phyloP scores from a whole-genome alignment of 2,888 invertebrate genomes.

The Drosophila buzzatii region DNA sequence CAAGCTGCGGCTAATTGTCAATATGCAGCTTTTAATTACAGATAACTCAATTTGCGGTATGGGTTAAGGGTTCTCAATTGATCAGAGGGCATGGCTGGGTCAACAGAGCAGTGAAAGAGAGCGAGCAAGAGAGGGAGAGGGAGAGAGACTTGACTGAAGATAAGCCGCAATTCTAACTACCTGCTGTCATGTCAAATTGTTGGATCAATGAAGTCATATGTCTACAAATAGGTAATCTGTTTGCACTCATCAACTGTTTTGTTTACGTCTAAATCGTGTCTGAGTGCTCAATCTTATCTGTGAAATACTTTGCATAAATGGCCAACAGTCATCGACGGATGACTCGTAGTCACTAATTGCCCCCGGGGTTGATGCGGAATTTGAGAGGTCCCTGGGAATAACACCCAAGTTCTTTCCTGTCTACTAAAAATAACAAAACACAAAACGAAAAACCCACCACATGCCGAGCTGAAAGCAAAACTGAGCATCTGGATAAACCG shows the following conservation, averaged over 20 bases:
- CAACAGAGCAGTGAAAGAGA: not conserved
- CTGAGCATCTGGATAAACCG: slow-evolving; percentile 48
- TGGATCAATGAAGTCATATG: slow-evolving; percentile 39
- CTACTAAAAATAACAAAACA: not conserved
- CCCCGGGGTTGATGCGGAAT: not conserved
- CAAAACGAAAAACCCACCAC: slow-evolving; percentile 12
- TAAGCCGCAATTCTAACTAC: slow-evolving; percentile 1
- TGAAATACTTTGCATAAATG: slow-evolving; percentile 31
- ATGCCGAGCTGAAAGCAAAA: slow-evolving; percentile 13
- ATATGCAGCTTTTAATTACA: slow-evolving; percentile 43
- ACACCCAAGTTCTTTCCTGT: slow-evolving; percentile 5
- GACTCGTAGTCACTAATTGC: slow-evolving; percentile 29
- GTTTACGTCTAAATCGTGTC: slow-evolving; percentile 39
- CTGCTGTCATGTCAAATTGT: slow-evolving; percentile 13
- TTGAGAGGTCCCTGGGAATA: not conserved
- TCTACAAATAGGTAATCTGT: slow-evolving; percentile 47
- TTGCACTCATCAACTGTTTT: slow-evolving; percentile 42
- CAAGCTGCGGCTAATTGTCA: slow-evolving; percentile 47
- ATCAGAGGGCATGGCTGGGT: not conserved
- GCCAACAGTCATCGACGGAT: slow-evolving; percentile 17
- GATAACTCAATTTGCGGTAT: slow-evolving; percentile 2
- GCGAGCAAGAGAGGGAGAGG: not conserved
- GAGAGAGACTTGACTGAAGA: not conserved
- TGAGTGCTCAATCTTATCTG: slow-evolving; percentile 31
- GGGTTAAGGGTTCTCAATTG: slow-evolving; percentile 12